These are phyloP conservation scores for Oscheius sp. DNA, from an alignment of 2,888 invertebrate species.

Conservation along the genomic window DNA sequence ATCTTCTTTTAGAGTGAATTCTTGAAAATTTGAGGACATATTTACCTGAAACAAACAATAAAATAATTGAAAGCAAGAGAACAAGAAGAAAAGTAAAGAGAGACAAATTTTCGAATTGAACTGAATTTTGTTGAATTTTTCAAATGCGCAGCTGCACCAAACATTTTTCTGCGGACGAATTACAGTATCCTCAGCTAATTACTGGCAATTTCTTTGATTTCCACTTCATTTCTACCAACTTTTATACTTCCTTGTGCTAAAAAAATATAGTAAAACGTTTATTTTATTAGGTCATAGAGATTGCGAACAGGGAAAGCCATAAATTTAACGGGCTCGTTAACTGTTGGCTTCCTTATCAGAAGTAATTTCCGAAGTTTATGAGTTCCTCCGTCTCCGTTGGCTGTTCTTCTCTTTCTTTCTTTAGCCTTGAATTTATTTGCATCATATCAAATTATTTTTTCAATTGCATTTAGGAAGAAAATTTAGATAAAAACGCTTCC, in stretches of 20 bases:
- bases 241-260: neutral
- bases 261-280: neutral
- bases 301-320: conserved; percentile 12
- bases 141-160: neutral
- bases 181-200: neutral
- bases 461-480: too few relatives aligned
- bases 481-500: too few relatives aligned
- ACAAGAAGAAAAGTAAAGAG: conserved; percentile 2
- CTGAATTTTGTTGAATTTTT: neutral
- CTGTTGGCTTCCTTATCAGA: conserved; percentile 31
- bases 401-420: neutral
- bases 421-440: too few relatives aligned
- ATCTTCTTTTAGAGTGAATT: conserved; percentile 64
- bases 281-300: neutral
- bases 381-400: conserved; percentile 4
- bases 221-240: neutral
- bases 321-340: conserved; percentile 25
- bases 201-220: neutral
- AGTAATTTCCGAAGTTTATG: conserved; percentile 15
- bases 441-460: too few relatives aligned
- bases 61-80: neutral
- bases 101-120: neutral
- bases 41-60: conserved; percentile 1
- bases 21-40: conserved; percentile 34
- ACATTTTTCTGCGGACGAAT: neutral